phyloP scores from a whole-genome alignment of 2,888 invertebrate species.

The Melikaiella ostensackeni region DNA sequence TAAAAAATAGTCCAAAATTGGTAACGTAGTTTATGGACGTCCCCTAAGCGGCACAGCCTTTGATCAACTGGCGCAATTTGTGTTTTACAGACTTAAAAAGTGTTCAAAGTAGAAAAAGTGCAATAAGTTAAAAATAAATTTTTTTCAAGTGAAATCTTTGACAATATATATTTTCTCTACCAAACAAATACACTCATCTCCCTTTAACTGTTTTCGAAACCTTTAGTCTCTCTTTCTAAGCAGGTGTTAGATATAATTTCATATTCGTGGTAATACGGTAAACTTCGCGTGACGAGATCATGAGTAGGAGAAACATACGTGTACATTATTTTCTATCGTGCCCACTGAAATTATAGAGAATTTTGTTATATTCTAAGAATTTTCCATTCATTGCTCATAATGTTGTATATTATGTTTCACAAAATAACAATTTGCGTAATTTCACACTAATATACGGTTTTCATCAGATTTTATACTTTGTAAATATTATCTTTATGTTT shows the following conservation, averaged over 20 bases:
- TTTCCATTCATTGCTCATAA: background rate
- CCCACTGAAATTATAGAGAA: background rate
- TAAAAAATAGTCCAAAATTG: too few species aligned
- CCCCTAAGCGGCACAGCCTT: too few species aligned
- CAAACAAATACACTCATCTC: too few species aligned
- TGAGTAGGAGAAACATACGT: background rate
- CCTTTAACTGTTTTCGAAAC: background rate
- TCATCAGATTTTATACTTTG: too few species aligned
- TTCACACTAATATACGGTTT: background rate
- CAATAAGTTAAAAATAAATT: too few species aligned
- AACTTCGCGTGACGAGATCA: conserved; percentile 12
- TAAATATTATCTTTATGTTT: too few species aligned
- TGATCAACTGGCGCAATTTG: too few species aligned
- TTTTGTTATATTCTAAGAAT: background rate
- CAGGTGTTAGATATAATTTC: background rate
- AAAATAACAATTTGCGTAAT: background rate
- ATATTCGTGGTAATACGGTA: background rate
- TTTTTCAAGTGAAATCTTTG: too few species aligned
- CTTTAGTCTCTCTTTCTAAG: background rate
- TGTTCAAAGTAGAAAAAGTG: too few species aligned
- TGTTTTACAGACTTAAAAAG: too few species aligned
- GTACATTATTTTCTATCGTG: background rate
- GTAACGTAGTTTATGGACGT: too few species aligned
- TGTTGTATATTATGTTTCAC: background rate
- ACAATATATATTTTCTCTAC: too few species aligned